These are phyloP conservation scores for Oryzias sinensis DNA, from an alignment of 2,797 vertebrate species.

Conservation along the genomic window DNA sequence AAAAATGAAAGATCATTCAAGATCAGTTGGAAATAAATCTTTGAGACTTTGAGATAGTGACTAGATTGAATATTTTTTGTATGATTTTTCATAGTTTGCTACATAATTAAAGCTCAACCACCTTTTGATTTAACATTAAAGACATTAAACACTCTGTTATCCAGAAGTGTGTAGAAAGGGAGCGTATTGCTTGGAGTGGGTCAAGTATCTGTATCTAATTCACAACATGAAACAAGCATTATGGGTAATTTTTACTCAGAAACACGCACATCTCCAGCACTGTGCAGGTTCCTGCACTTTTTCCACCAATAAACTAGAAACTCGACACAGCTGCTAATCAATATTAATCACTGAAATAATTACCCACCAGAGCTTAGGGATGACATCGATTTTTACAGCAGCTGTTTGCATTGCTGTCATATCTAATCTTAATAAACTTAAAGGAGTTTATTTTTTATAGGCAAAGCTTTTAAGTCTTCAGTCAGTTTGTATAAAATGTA, in stretches of 20 bases:
- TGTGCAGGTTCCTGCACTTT: slow-evolving; percentile 47
- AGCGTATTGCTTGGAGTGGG: no score
- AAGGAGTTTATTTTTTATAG: slow-evolving; percentile 56
- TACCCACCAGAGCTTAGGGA: slow-evolving; percentile 71
- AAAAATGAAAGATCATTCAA: no score
- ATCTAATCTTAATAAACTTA: slow-evolving; percentile 80
- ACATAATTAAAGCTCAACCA: no score
- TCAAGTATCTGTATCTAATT: no score
- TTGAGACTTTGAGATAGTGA: no score
- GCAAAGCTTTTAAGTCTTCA: slow-evolving; percentile 64
- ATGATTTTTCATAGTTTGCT: no score
- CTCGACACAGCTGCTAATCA: slow-evolving; percentile 72
- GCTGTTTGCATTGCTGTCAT: slow-evolving; percentile 79
- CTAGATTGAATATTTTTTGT: no score
- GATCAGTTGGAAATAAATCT: no score
- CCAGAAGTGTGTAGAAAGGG: no score
- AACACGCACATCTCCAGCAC: slow-evolving; percentile 18
- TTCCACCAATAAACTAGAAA: slow-evolving; percentile 63
- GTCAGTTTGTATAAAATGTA: slow-evolving; percentile 53
- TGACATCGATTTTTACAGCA: slow-evolving; percentile 77
- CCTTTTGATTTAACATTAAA: no score
- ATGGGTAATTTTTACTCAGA: slow-evolving; percentile 32
- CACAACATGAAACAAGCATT: slow-evolving; percentile 1
- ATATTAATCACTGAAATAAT: slow-evolving; percentile 84
- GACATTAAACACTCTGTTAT: no score